Evolutionary conservation across 2,797 vertebrate species (phyloP).

Genomic region (Picus viridis): DNA sequence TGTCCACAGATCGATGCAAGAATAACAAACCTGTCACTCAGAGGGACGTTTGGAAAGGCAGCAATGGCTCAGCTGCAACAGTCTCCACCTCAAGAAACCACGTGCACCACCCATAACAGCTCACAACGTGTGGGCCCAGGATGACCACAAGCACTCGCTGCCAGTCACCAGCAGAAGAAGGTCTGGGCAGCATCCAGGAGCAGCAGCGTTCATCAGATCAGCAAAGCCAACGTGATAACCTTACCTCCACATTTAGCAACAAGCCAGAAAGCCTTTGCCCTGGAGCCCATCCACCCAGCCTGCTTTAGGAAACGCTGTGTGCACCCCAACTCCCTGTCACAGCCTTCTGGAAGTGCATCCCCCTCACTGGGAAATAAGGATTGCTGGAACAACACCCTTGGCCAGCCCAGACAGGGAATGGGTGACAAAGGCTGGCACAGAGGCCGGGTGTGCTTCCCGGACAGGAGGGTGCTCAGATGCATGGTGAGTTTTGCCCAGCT

Average conservation of each 20-base stretch:
- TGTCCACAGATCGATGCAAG: constrained; percentile 2
- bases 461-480: neutral
- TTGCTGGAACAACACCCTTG: neutral
- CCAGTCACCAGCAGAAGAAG: neutral
- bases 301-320: neutral
- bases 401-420: accelerated
- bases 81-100: neutral
- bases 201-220: accelerated
- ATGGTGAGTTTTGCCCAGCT: neutral
- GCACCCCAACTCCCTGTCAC: neutral
- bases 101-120: neutral
- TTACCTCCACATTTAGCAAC: neutral
- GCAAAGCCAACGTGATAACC: accelerated
- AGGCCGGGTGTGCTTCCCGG: neutral
- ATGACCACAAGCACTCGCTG: constrained; percentile 1
- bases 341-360: neutral
- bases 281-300: neutral
- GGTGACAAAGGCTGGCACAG: neutral
- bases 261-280: neutral
- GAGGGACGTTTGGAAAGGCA: neutral
- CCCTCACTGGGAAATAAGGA: accelerated
- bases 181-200: neutral
- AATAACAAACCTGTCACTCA: constrained; percentile 58
- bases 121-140: neutral
- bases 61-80: neutral